Evolutionary conservation across 2,888 invertebrate genomes (phyloP), one percentile per base, ranked within the genome.

Genomic region (Cyaniris semiargus): DNA sequence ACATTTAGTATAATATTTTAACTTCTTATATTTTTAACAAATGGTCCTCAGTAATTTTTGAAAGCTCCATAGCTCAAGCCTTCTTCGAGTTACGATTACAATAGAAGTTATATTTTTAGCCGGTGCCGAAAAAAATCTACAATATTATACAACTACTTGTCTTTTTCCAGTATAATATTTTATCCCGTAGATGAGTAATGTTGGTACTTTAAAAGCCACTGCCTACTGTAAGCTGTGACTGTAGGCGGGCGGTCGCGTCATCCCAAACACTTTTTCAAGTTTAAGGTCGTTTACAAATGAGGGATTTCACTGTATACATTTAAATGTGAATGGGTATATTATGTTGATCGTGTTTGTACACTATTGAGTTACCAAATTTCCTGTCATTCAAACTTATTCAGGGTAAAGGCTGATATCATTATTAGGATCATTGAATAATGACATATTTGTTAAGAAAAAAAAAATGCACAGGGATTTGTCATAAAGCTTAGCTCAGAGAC

Each of bases 281-380:
- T 66, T 18, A 66, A 66, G 66, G 66, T 31, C 6, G 27, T 27
- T 23, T 60, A 23, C 13, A 27, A 66, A 66, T 66, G 27, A 66
- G 27, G 21, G 23, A 60, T 66, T 31, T 66, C 66, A 66, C 66
- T 66, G 66, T 66, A 66, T 66, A 66, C 66, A 66, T 66, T 66
- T 66, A 31, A 27, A 66, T 66, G 27, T 5, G 27, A 66, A 66
- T 66, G 18, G 66, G 27, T 8, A 66, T 31, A 66, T 66, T 66
- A 66, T 66, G 27, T 27, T 66, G 27, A 66, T 66, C 27, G 66
- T 66, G 66, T 31, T 31, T 66, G 66, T 66, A 66, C 27, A 66
- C 27, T 66, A 66, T 27, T 66, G 66, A 4, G 27, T 15, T 66
- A 27, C 27, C 27, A 18, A 66, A 66, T 66, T 27, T 15, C 3